Base-by-base conservation (phyloP, 2,888 invertebrate genomes). In the Hermaeophaga mercurialis region DNA sequence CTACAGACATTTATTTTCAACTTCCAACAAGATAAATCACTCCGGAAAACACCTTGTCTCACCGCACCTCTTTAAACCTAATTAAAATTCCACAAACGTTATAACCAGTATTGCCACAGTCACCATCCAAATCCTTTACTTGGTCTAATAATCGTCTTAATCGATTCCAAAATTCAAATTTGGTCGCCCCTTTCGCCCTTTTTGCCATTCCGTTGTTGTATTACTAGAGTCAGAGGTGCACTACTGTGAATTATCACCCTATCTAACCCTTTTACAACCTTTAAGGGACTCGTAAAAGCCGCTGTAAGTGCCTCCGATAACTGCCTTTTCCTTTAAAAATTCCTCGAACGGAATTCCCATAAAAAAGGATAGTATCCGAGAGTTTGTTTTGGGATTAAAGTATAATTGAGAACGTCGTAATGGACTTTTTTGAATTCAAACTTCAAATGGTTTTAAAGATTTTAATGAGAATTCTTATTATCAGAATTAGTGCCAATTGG, bases 261-360 rank as follows among this genome's bases (percentile, higher is more conserved):
- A 65, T 66, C 74, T 76, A 78, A 78, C 78, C 77, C 78, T 78
- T 79, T 78, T 77, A 78, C 76, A 73, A 72, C 74, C 77, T 76
- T 75, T 78, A 73, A 73, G 79, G 78, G 79, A 75, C 73, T 73
- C 76, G 78, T 79, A 78, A 78, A 77, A 74, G 73, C 66, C 73
- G 72, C 73, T 75, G 75, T 74, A 76, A 77, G 76, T 76, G 77
- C 74, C 74, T 73, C 73, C 75, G 76, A 75, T 76, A 76, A 76
- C 75, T 74, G 75, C 71, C 59, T 69, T 65, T 66, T 62, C 68
- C 69, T 72, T 73, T 70, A 72, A 73, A 75, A 73, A 74, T 73
- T 73, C 72, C 66, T 69, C 68, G 68, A 73, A 70, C 72, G 72
- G 39, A 50, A 70, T 69, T 58, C 62, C 67, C 69, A 68, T 69